Conservation (phyloP, 2,113 vertebrate species). For the Onychorhynchus coronatus region DNA sequence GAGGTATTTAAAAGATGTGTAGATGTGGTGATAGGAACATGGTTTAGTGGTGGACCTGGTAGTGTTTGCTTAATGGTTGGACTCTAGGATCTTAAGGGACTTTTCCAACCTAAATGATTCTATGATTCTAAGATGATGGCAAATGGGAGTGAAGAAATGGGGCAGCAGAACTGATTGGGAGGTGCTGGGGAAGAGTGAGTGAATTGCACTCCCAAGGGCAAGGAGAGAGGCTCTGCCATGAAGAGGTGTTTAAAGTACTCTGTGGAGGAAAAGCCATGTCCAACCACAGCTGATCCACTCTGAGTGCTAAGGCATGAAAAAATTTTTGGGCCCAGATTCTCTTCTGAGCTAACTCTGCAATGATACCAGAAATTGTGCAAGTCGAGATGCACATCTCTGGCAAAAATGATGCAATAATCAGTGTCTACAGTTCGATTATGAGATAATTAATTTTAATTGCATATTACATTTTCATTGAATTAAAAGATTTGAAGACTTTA, state of each 20-base stretch:
- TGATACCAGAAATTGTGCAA: conserved; percentile 58
- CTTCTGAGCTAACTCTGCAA: conserved; percentile 3
- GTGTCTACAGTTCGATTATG: conserved; percentile 76
- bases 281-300: neutral
- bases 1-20: neutral
- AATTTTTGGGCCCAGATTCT: conserved; percentile 20
- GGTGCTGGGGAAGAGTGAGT: neutral
- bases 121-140: neutral
- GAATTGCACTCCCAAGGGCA: neutral
- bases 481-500: conserved; percentile 74
- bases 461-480: conserved; percentile 79
- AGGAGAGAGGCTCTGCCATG: neutral
- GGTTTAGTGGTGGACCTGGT: neutral
- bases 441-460: conserved; percentile 81
- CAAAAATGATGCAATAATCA: conserved; percentile 77
- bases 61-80: neutral
- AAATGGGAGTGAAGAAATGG: neutral
- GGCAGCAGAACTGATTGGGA: neutral
- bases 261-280: neutral
- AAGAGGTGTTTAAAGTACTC: neutral
- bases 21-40: neutral
- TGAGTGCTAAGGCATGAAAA: neutral
- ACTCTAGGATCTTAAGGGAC: neutral
- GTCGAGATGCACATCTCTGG: conserved; percentile 69
- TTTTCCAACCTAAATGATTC: neutral